Conservation (phyloP, 2,113 vertebrate genomes). For the Poecile atricapillus region DNA sequence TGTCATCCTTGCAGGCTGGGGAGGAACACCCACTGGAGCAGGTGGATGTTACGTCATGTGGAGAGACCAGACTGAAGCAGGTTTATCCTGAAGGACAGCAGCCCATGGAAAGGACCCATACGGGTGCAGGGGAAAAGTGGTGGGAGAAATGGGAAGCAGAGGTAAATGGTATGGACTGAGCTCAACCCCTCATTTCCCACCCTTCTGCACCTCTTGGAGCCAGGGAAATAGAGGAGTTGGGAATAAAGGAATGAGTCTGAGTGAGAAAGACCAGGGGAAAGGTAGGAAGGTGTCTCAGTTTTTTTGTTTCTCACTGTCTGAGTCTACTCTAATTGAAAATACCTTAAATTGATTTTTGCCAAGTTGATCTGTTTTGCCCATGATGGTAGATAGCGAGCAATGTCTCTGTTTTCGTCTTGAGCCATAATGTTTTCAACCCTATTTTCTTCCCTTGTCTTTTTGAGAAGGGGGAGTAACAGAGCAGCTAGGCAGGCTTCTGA, state of each 20-base stretch:
- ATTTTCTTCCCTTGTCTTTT: background rate
- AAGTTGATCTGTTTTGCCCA: background rate
- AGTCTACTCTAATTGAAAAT: background rate
- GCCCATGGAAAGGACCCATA: background rate
- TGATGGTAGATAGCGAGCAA: background rate
- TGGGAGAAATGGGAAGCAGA: background rate
- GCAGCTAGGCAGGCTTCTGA: background rate
- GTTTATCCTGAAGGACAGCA: background rate
- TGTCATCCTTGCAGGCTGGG: background rate
- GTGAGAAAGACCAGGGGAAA: background rate
- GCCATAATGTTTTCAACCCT: background rate
- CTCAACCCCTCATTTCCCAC: accelerated
- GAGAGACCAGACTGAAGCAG: background rate
- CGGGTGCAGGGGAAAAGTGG: background rate
- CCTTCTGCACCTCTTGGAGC: accelerated
- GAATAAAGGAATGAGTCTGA: background rate
- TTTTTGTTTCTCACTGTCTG: background rate
- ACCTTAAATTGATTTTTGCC: background rate
- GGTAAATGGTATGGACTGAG: too few species aligned
- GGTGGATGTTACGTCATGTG: background rate
- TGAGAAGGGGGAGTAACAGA: background rate
- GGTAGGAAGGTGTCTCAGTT: background rate
- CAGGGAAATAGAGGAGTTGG: background rate
- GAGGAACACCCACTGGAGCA: background rate
- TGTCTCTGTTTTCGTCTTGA: background rate